Base-by-base conservation (phyloP, 1,140 invertebrate genomes). In the Scaptomyza hsui region DNA sequence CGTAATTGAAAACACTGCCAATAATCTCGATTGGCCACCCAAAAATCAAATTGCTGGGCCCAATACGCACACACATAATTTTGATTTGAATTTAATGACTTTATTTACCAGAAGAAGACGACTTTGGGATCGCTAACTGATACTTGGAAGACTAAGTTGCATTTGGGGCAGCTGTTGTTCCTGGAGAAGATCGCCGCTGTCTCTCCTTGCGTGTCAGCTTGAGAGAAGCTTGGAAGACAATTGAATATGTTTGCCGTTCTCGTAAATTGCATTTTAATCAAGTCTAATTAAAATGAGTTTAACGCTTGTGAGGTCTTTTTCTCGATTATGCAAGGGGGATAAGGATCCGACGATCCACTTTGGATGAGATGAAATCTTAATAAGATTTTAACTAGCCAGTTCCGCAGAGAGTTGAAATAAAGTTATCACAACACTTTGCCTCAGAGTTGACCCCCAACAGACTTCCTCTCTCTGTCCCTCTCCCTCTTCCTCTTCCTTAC, bases 41-140 rank as follows among this genome's bases (percentile, higher is more conserved):
- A 88, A 88, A 88, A 82, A 64, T 37, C 62, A 88, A 88, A 88
- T 88, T 88, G 75, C 75, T 70, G 64, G 52, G 6, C 3, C n/a
- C 32, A 12, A 37, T 37, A n/a, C 32, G n/a, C 32, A 37, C 32
- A 37, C 32, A 37, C 78, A 78, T 88, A 68, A 88, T 88, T 82
- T 88, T 88, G 82, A 88, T 88, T 86, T 77, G 71, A 88, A 78
- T 88, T 88, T 88, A 88, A 88, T 88, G 82, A 88, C 82, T 88
- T 88, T 82, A 86, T 86, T 86, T 81, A 48, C 42, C 9, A 24
- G 16, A 5, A 29, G 2, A 21, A 13, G 19, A 12, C 1, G 24
- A 55, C 13, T 18, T 37, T n/a, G 12, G 32, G n/a, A 37, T 37
- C 32, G 3, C 12, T 4, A 37, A 12, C n/a, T n/a, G 32, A 29